These are phyloP conservation scores for Ceratitis capitata DNA, from an alignment of 1,140 invertebrate genomes.

Conservation along the genomic window DNA sequence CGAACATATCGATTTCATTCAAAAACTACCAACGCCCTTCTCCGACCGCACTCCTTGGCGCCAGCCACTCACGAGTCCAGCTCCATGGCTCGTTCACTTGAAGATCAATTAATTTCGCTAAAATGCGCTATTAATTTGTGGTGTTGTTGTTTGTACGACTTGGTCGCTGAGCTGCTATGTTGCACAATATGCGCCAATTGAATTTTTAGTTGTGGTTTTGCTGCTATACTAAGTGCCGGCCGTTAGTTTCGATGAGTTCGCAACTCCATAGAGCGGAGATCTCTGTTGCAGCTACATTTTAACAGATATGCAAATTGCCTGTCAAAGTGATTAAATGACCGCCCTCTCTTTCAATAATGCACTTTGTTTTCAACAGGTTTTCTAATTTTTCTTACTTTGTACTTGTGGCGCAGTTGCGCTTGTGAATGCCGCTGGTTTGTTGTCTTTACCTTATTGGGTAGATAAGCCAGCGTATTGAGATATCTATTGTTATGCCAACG, in stretches of 20 bases:
- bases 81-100: slow-evolving; percentile 32
- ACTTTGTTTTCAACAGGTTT: neutral
- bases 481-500: too few relatives aligned
- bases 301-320: slow-evolving; percentile 35
- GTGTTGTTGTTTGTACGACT: neutral
- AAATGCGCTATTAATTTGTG: slow-evolving; percentile 40
- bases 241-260: neutral
- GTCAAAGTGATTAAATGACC: slow-evolving; percentile 33
- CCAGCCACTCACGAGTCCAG: neutral
- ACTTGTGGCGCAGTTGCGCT: neutral
- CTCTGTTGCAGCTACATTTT: neutral
- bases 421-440: neutral
- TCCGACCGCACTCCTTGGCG: neutral
- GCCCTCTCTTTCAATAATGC: neutral
- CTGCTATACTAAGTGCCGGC: neutral
- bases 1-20: slow-evolving; percentile 28
- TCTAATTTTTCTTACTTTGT: neutral
- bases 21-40: neutral
- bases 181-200: slow-evolving; percentile 29
- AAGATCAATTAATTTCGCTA: slow-evolving; percentile 40
- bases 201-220: slow-evolving; percentile 1
- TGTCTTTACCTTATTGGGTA: neutral
- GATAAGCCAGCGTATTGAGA: too few relatives aligned
- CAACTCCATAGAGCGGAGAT: neutral
- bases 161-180: neutral